Base-by-base conservation (phyloP, 2,797 vertebrate genomes). In the Arvicola amphibius region DNA sequence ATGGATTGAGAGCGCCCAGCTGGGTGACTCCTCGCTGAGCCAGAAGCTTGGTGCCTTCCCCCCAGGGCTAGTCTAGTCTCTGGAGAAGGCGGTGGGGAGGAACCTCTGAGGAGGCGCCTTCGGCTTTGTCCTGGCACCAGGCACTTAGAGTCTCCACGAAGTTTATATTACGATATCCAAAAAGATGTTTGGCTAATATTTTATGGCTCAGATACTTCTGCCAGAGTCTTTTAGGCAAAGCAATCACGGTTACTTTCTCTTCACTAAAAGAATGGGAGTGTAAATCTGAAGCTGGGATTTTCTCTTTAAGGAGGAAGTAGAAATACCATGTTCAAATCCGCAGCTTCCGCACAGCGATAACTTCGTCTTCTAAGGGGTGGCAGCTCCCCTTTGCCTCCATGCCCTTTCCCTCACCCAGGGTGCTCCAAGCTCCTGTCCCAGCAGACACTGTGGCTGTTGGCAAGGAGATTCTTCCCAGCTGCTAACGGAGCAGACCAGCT, bases 121-220 rank as follows among this genome's bases (percentile, higher is more conserved):
- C 76, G 88, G 92, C 87, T 95, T 94, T 93, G 94, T 95, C 65
- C 93, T 97, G 96, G 95, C 96, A 94, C 86, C 73, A 93, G 94
- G 84, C 51, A 13, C 89, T 91, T 85, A 69, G 83, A 21, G 95
- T 97, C 48, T 74, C 74, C 88, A 92, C 88, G 74, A 43, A 95
- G 96, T 97, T 97, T 97, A 97, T 94, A 93, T 91, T 96, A 96
- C 69, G 65, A 92, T 95, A 91, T 92, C 97, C 97, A 97, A 96
- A 97, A 97, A 96, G 94, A 94, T 94, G 76, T 71, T 97, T 96
- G 92, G 88, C 92, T 93, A 80, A 86, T 93, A 88, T 89, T 97
- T 97, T 96, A 96, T 94, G 95, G 94, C 92, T 97, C 96, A 89
- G 37, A 94, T 92, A 97, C 94, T 96, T 95, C 86, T 97, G 86